These are phyloP conservation scores for Teinopalpus imperialis DNA, from an alignment of 2,888 invertebrate genomes.

Conservation along the genomic window DNA sequence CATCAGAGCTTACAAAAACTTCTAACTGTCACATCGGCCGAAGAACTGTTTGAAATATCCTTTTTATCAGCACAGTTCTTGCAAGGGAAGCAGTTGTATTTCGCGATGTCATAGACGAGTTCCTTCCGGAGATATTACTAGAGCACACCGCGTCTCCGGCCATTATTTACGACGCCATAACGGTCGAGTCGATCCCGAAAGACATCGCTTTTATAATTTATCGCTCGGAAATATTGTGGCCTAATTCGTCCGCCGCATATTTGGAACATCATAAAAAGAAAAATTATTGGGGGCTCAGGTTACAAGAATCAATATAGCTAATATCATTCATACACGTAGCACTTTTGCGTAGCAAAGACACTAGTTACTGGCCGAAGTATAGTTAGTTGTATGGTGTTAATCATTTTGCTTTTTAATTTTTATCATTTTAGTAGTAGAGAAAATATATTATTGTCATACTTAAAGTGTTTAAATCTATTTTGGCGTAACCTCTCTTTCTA, in stretches of 20 bases:
- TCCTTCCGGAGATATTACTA: conserved; percentile 53
- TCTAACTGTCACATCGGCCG: conserved; percentile 7
- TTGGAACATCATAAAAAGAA: conserved; percentile 49
- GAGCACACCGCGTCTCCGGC: conserved; percentile 36
- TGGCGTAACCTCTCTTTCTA: too few species aligned
- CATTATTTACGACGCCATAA: conserved; percentile 56
- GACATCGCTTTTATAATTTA: conserved; percentile 71
- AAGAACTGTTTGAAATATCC: conserved; percentile 22
- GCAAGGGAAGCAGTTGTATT: conserved; percentile 47
- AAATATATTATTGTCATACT: too few species aligned
- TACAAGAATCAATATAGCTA: conserved; percentile 14
- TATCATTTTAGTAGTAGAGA: too few species aligned
- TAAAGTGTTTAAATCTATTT: too few species aligned
- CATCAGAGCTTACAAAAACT: neutral
- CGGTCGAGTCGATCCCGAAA: conserved; percentile 52
- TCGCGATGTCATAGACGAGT: conserved; percentile 37
- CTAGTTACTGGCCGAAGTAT: too few species aligned
- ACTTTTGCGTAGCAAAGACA: too few species aligned
- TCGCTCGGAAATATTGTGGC: conserved; percentile 62
- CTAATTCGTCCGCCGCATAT: conserved; percentile 65
- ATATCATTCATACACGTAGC: neutral
- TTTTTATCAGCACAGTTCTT: conserved; percentile 28
- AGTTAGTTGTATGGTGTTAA: too few species aligned
- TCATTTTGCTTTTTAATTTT: too few species aligned
- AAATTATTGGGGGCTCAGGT: conserved; percentile 31